A percentile compares a stretch with the other conserved stretches of the same genome.
Conservation (phyloP, 30 jellyfish, hydroid and myxozoan species). For the Hydractinia symbiolongicarpus region DNA sequence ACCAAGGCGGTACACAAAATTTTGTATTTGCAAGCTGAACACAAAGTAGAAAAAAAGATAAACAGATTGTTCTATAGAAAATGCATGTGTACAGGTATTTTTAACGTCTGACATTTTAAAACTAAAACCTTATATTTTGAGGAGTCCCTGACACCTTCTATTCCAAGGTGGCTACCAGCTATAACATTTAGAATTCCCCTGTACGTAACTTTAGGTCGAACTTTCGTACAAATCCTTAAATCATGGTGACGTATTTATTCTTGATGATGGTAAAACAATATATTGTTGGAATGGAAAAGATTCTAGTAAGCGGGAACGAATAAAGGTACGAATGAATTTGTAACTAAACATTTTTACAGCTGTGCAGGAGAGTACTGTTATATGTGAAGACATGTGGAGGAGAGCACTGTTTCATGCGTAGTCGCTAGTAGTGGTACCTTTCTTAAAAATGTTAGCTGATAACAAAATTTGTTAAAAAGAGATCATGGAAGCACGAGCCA, state of each 20-base stretch:
- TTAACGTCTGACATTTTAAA: too few relatives aligned
- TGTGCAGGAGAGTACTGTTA: too few relatives aligned
- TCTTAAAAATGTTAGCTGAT: too few relatives aligned
- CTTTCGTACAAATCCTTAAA: constrained; percentile 64
- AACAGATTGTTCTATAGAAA: too few relatives aligned
- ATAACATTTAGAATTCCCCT: too few relatives aligned
- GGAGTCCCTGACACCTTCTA: neutral
- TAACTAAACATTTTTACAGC: neutral
- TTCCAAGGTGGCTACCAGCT: neutral
- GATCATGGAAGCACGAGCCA: too few relatives aligned
- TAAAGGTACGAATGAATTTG: constrained; percentile 47
- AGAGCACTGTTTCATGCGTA: too few relatives aligned
- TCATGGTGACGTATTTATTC: constrained; percentile 91
- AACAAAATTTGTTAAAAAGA: too few relatives aligned
- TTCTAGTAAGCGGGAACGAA: constrained; percentile 77
- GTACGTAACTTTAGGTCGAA: constrained; percentile 52
- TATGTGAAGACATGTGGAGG: too few relatives aligned
- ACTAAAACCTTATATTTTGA: neutral
- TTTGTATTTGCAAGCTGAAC: neutral
- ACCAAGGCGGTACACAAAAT: neutral
- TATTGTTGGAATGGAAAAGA: constrained; percentile 97
- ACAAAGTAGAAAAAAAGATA: neutral
- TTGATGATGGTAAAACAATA: constrained; percentile 77
- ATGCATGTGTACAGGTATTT: too few relatives aligned
- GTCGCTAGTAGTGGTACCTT: too few relatives aligned